Base-by-base conservation (phyloP, 2,888 invertebrate species). In the Ypsolopha sequella region DNA sequence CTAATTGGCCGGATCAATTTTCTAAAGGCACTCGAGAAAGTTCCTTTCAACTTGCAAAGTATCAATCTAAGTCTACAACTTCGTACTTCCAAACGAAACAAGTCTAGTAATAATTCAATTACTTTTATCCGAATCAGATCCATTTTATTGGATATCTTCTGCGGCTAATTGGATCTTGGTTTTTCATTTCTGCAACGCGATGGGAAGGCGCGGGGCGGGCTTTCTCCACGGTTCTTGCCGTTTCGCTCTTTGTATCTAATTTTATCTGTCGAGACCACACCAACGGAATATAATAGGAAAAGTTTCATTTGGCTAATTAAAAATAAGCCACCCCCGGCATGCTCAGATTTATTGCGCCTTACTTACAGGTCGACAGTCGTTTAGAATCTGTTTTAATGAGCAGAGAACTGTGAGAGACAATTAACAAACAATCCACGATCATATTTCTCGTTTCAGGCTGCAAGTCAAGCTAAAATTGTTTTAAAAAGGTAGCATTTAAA, bases 221-320 rank as follows among this genome's bases (percentile, higher is more conserved):
- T 64, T 61, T 65, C 62, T 56, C 53, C 53, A 48, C 53, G 38
- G 34, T 10, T 39, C 56, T 56, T 60, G 57, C 57, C 63, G 60
- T 62, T 68, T 67, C 63, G 62, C 64, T 64, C 63, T 66, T 68
- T 70, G 72, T 74, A 72, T 74, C 76, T 74, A 73, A 75, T 79
- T 76, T 74, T 74, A 74, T 74, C 72, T 72, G 61, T 67, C 65
- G 54, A 53, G 54, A 51, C 56, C 56, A 57, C 56, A 65, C 69
- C 66, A 69, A 65, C 65, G 67, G 68, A 76, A 72, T 73, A 75
- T 77, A 80, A 80, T 76, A 74, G 76, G 73, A 75, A 81, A 80
- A 80, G 74, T 80, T 80, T 78, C 80, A 80, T 82, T 80, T 78
- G 66, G 75, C 75, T 84, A 81, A 82, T 82, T 82, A 82, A 81